Base-by-base conservation (phyloP, 2,797 vertebrate genomes). In the Pseudomugil gertrudae region DNA sequence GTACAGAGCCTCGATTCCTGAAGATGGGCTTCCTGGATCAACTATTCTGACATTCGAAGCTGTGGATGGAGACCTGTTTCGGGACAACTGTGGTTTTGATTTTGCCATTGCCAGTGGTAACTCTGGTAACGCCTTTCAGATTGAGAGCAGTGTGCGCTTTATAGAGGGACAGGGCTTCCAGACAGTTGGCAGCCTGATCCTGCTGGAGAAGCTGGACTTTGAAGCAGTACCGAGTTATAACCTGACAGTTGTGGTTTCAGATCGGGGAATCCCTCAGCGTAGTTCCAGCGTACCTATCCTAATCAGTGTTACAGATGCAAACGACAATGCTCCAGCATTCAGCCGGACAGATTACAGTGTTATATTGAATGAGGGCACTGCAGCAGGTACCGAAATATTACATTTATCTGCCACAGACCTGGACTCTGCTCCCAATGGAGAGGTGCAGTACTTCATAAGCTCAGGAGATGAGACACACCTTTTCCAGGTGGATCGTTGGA, bases 281-380 rank as follows among this genome's bases (percentile, higher is more conserved):
- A 98, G 97, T 36, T 90, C 96, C 54, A 93, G 93, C 0, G 96
- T 97, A 47, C 94, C 94, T 0, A 94, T 96, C 50, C 82, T 97
- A 0, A 92, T 99, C 81, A 94, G 91, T 0, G 90, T 99, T 56
- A 89, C 84, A 19, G 98, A 99, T 0, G 82, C 96, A 60, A 97
- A 99, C 0, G 98, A 99, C 90, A 99, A 98, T 86, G 93, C 96
- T 0, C 98, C 98, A 0, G 92, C 94, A n/a, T 99, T 99, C 64
- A 73, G 88, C 35, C 93, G 90, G 1, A 88, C 94, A 0, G 94
- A 95, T 76, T 99, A 99, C 77, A 93, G 32, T 0, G 88, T 95
- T 0, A 90, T 90, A 0, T 89, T 99, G 58, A 97, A 92, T 0
- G 98, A 99, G 80, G 94, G 91, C 0, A 86, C 93, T 0, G 89